A percentile compares a stretch with the other conserved stretches of the same genome.
Conservation (phyloP, 1,140 invertebrate genomes). For the Lepidurus arcticus region DNA sequence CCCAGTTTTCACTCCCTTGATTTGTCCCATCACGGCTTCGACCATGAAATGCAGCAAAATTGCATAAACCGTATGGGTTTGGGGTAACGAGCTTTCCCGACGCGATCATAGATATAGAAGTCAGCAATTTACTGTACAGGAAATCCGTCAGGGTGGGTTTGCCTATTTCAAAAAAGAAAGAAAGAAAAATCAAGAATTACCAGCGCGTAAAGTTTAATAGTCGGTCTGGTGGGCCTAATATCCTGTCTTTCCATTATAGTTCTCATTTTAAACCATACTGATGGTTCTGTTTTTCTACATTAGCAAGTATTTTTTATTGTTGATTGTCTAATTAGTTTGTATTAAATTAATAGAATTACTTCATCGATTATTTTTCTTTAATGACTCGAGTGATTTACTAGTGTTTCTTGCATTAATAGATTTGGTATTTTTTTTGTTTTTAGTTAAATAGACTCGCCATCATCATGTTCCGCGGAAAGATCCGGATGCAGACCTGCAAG, state of each 20-base stretch:
- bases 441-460: neutral
- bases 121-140: neutral
- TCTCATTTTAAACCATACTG: too few relatives aligned
- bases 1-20: neutral
- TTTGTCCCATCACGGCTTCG: neutral
- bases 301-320: too few relatives aligned
- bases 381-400: too few relatives aligned
- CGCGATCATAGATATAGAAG: neutral
- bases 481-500: conserved; percentile 87
- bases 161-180: neutral
- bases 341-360: too few relatives aligned
- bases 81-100: neutral
- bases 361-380: too few relatives aligned
- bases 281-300: too few relatives aligned
- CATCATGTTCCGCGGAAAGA: conserved; percentile 41
- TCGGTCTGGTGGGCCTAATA: neutral
- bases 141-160: neutral
- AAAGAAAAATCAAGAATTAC: neutral
- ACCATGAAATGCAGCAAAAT: neutral
- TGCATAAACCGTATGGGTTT: neutral
- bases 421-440: neutral
- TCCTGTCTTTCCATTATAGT: neutral
- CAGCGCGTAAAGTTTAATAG: neutral
- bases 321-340: too few relatives aligned
- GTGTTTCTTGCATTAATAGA: neutral